Evolutionary conservation across 1,140 invertebrate species (phyloP), one percentile per base, ranked within the genome.

Genomic region (Fopius arisanus): DNA sequence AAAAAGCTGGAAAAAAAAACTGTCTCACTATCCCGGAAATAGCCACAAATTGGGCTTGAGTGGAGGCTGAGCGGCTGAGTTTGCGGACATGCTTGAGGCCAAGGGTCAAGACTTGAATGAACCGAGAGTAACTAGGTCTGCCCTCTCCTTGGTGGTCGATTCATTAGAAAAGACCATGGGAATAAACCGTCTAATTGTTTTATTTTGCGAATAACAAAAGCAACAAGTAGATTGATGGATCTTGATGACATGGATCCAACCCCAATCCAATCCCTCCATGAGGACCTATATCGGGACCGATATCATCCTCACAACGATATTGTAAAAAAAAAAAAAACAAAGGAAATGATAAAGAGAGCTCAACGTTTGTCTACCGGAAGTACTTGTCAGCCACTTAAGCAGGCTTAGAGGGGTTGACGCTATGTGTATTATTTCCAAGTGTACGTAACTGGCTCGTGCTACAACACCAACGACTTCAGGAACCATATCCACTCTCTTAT

Each of bases 311-410:
- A 73, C 31, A 66, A 70, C 48, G 29, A 51, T 51, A 21, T 29
- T 65, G 28, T n/a, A n/a, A n/a, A n/a, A n/a, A n/a, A n/a, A n/a
- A n/a, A n/a, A n/a, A n/a, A n/a, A n/a, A 67, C 74, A 70, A 48
- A 70, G 76, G 76, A 77, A 77, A 77, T 71, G 70, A 68, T 77
- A 77, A 77, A 70, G 76, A 70, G 73, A 77, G 72, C 70, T 67
- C 26, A 74, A 72, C 72, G 74, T 78, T 73, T 72, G 73, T 72
- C 73, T 74, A 69, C 72, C 77, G 77, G 77, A 78, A 78, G 77
- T 76, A 75, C 73, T 78, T 72, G 77, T 76, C 77, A 70, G 73
- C 72, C 77, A 78, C 77, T 78, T 75, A 75, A 77, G 73, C 67
- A 75, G 73, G 48, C 67, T 51, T 67, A 62, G 29, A 54, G 66